Evolutionary conservation across 2,888 invertebrate genomes (phyloP), one percentile per base, ranked within the genome.

Genomic region (Parascotia fuliginaria): DNA sequence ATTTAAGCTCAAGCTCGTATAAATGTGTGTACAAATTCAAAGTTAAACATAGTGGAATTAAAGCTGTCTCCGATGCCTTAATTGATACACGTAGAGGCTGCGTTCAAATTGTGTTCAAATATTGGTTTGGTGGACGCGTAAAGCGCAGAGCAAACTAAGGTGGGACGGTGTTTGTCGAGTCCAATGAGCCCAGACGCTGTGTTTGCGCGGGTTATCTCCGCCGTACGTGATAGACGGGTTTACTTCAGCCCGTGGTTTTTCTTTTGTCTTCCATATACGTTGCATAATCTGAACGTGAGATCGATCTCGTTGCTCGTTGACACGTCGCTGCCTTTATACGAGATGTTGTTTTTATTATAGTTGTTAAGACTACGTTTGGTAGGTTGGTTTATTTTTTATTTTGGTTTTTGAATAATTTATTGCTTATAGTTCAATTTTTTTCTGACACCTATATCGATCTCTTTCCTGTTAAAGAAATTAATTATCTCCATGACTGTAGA

Each of bases 91-190:
- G 72, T 60, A 66, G 77, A 78, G 83, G 83, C 85, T 87, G 78
- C 87, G 87, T 85, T 87, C 83, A 89, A 90, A 90, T 91, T 89
- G 85, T 84, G 81, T 70, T 83, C 78, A 87, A 91, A 90, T 89
- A 89, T 91, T 91, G 63, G 79, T 74, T 48, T 37, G 65, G 72
- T 68, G 81, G 77, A 74, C 78, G 66, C 77, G 79, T 81, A 79
- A 77, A 84, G 85, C 85, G 77, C 77, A 74, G 65, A 56, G 79
- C 79, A 90, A 88, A 90, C 84, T 87, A 55, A 46, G 56, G 45
- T 65, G 65, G 72, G 72, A 56, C 71, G 72, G 79, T 69, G 81
- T 90, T 89, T 90, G 86, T 59, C 38, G 72, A 79, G 79, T 67
- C 80, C 84, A 79, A 85, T 74, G 84, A 87, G 85, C 76, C 76